phyloP scores from a whole-genome alignment of 2,888 invertebrate species.

The Nasonovia ribisnigri region DNA sequence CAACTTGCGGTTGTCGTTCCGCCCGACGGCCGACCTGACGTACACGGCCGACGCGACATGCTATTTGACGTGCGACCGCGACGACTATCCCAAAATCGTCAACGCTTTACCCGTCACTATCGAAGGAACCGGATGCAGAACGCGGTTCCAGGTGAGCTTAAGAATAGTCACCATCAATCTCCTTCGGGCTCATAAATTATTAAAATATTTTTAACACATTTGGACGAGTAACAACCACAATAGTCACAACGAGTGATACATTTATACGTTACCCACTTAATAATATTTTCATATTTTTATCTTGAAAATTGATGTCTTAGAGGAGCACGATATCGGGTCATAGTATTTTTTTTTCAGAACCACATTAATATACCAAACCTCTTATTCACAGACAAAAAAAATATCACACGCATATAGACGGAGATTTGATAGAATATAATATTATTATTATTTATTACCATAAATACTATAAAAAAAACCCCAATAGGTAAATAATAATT shows the following conservation, averaged over 20 bases:
- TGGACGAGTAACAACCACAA: not conserved
- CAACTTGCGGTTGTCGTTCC: conserved; percentile 33
- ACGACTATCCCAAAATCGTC: conserved; percentile 30
- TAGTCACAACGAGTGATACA: too few relatives aligned
- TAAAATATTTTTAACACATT: not conserved
- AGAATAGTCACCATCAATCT: not conserved
- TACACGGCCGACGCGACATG: conserved; percentile 46
- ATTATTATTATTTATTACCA: not conserved
- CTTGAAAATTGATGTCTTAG: not conserved
- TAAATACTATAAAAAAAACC: not conserved
- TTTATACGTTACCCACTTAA: not conserved
- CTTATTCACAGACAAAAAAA: not conserved
- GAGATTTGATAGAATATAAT: not conserved
- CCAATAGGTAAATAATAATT: not conserved
- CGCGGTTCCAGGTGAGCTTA: conserved; percentile 11
- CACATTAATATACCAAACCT: too few relatives aligned
- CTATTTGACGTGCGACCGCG: conserved; percentile 14
- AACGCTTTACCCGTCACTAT: conserved; percentile 18
- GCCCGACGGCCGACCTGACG: not conserved
- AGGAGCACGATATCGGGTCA: too few relatives aligned
- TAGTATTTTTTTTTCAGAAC: too few relatives aligned
- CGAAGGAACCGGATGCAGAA: conserved; percentile 36
- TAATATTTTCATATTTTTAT: not conserved
- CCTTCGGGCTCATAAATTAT: not conserved
- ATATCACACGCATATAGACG: not conserved